These are phyloP conservation scores for Prunella fulvescens DNA, from an alignment of 2,113 vertebrate species.

Conservation along the genomic window DNA sequence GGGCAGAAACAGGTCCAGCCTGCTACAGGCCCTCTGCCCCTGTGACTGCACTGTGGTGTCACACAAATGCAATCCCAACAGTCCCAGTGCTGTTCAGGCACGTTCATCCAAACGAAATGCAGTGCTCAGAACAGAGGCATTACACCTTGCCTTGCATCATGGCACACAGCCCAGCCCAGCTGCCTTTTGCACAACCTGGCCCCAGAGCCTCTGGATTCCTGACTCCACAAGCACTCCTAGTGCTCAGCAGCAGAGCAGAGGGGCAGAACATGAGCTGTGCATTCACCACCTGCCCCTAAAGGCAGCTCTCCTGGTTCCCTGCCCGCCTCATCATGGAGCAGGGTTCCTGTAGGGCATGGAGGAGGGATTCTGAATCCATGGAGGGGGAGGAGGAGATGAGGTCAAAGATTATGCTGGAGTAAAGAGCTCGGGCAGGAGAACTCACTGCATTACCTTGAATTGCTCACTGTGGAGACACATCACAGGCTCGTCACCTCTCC, in stretches of 20 bases:
- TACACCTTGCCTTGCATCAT: not conserved
- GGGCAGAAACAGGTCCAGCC: not conserved
- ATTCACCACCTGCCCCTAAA: not conserved
- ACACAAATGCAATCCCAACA: not conserved
- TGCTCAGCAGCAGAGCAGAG: not conserved
- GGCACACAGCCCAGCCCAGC: not conserved
- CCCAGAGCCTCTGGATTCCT: not conserved
- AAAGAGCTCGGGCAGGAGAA: not conserved
- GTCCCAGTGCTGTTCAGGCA: not conserved
- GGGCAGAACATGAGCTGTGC: not conserved
- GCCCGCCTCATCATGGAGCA: not conserved
- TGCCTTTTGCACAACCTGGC: not conserved
- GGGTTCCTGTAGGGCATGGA: fast-evolving
- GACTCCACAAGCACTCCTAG: not conserved
- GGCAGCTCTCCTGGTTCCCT: not conserved
- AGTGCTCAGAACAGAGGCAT: not conserved
- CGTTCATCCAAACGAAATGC: not conserved
- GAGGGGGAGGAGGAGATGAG: not conserved
- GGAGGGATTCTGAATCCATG: not conserved
- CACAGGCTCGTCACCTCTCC: not conserved
- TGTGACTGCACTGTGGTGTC: fast-evolving
- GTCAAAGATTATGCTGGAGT: not conserved
- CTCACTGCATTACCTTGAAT: not conserved
- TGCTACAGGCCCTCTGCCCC: not conserved
- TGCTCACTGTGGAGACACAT: not conserved